Percentiles rank a stretch among this genome's conserved stretches.
Conservation (phyloP, 1,140 invertebrate genomes). For the Pissodes strobi region DNA sequence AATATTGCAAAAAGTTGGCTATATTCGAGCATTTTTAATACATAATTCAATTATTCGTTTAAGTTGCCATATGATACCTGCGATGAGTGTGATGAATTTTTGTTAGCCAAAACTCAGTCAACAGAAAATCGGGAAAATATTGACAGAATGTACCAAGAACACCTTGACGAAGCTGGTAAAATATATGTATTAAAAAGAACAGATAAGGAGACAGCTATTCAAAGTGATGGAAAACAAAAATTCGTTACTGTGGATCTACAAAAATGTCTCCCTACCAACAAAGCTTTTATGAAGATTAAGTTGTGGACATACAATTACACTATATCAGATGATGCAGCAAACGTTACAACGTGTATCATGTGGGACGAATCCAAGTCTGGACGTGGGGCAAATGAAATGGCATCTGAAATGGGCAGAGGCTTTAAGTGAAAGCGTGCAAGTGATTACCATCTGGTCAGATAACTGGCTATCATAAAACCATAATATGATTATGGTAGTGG, state of each 20-base stretch:
- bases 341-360: too few relatives aligned
- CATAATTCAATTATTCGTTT: constrained; percentile 2
- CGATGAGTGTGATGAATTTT: constrained; percentile 5
- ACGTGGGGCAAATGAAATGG: constrained; percentile 24
- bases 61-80: constrained; percentile 4
- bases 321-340: too few relatives aligned
- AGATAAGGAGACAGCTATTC: too few relatives aligned
- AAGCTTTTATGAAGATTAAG: background rate
- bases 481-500: constrained; percentile 18
- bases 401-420: constrained; percentile 1
- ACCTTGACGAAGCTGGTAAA: too few relatives aligned
- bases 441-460: constrained; percentile 17
- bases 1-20: background rate
- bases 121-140: background rate
- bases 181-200: too few relatives aligned
- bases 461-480: too few relatives aligned
- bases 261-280: too few relatives aligned
- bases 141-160: too few relatives aligned
- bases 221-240: too few relatives aligned
- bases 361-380: too few relatives aligned
- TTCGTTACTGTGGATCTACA: too few relatives aligned
- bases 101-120: constrained; percentile 1
- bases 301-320: background rate
- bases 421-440: too few relatives aligned
- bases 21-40: background rate